Conservation (phyloP, 2,888 invertebrate genomes). For the Unio delphinus region DNA sequence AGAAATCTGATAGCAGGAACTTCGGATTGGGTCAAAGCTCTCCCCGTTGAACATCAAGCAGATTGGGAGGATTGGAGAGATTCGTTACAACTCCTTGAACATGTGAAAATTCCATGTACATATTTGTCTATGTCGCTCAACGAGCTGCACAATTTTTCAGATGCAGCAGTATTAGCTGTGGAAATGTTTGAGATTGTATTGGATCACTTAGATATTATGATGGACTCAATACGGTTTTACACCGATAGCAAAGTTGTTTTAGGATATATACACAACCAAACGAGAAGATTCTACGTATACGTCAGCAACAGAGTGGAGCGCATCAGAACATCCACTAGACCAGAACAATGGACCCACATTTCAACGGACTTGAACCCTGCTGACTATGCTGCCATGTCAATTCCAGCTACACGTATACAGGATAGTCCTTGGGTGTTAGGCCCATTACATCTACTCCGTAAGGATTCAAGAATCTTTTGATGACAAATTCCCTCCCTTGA, state of each 20-base stretch:
- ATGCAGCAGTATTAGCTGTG: slow-evolving; percentile 35
- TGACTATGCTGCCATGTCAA: slow-evolving; percentile 23
- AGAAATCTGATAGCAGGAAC: slow-evolving; percentile 14
- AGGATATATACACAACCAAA: slow-evolving; percentile 34
- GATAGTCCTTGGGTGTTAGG: slow-evolving; percentile 27
- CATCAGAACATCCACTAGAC: slow-evolving; percentile 13
- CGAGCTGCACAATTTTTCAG: slow-evolving; percentile 32
- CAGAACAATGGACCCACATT: slow-evolving; percentile 33
- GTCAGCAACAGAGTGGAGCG: slow-evolving; percentile 28
- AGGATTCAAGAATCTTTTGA: background rate
- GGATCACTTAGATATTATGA: slow-evolving; percentile 12
- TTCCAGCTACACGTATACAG: slow-evolving; percentile 3
- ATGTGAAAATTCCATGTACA: slow-evolving; percentile 15
- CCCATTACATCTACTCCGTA: slow-evolving; percentile 3
- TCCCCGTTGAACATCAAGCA: slow-evolving; percentile 12
- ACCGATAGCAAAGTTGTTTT: slow-evolving; percentile 33
- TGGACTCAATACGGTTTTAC: slow-evolving; percentile 17
- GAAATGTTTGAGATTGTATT: slow-evolving; percentile 22
- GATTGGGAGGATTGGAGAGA: slow-evolving; percentile 28
- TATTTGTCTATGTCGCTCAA: slow-evolving; percentile 13
- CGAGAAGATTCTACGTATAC: slow-evolving; percentile 33
- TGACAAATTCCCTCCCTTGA: slow-evolving; percentile 6
- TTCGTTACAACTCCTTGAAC: slow-evolving; percentile 22
- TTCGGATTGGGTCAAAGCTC: slow-evolving; percentile 33
- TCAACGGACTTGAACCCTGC: slow-evolving; percentile 26